phyloP scores from a whole-genome alignment of 2,113 vertebrate species.

The Xenopus borealis region DNA sequence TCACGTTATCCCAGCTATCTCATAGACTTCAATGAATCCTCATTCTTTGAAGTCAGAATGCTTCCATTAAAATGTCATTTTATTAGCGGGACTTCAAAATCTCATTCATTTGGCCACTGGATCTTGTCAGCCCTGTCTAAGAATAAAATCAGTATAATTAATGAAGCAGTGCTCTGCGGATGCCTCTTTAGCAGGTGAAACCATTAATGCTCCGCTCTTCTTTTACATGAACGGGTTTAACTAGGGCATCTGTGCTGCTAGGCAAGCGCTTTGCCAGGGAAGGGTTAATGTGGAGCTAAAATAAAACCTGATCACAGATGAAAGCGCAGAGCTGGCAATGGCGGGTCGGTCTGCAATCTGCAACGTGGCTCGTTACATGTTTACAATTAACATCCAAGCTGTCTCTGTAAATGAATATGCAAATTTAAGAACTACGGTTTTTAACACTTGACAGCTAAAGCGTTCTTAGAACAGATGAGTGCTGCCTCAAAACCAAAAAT shows the following conservation, averaged over 20 bases:
- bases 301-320: slow-evolving; percentile 31
- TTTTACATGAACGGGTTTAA: background rate
- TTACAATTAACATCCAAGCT: slow-evolving; percentile 47
- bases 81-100: slow-evolving; percentile 22
- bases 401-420: slow-evolving; percentile 43
- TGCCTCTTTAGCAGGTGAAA: slow-evolving; percentile 30
- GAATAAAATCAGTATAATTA: slow-evolving; percentile 14
- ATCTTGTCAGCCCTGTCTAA: slow-evolving; percentile 12
- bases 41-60: slow-evolving; percentile 1
- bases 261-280: background rate
- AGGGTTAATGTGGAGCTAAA: slow-evolving; percentile 25
- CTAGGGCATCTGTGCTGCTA: background rate
- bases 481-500: no score
- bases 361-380: slow-evolving; percentile 39
- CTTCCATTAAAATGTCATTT: slow-evolving; percentile 8
- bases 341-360: slow-evolving; percentile 37
- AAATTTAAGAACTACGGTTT: slow-evolving; percentile 15
- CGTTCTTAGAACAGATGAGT: no score
- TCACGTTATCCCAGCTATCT: background rate
- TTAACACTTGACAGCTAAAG: slow-evolving; percentile 16
- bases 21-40: background rate
- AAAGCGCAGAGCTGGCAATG: slow-evolving; percentile 31
- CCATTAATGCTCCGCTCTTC: background rate
- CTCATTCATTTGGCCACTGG: slow-evolving; percentile 16
- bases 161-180: slow-evolving; percentile 6